A percentile compares a stretch with the other conserved stretches of the same genome.
phyloP scores from a whole-genome alignment of 2,888 invertebrate species.

The Caenorhabditis zanzibari region DNA sequence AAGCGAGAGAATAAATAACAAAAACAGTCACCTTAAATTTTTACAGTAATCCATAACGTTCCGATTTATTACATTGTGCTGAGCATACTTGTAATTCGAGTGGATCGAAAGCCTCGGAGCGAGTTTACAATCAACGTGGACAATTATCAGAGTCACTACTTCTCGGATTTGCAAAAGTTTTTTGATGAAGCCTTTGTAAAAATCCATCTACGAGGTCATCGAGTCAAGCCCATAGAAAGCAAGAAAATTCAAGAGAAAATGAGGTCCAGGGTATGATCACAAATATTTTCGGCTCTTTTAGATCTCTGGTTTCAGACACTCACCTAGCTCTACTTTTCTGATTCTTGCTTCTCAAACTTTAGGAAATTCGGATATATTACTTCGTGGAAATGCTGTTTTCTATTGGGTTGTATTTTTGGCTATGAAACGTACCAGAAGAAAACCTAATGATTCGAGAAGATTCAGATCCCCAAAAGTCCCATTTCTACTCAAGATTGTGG shows the following conservation, averaged over 20 bases:
- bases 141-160: constrained; percentile 26
- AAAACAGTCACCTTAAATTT: neutral
- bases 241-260: neutral
- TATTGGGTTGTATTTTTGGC: too few relatives aligned
- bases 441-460: too few relatives aligned
- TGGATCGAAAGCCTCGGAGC: constrained; percentile 21
- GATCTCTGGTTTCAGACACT: too few relatives aligned
- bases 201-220: constrained; percentile 7
- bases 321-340: too few relatives aligned
- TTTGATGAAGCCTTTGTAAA: constrained; percentile 55
- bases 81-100: constrained; percentile 22
- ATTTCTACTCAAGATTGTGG: too few relatives aligned
- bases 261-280: neutral
- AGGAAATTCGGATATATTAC: too few relatives aligned
- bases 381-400: too few relatives aligned
- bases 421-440: too few relatives aligned
- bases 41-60: constrained; percentile 48
- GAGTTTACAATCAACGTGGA: constrained; percentile 18
- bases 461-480: too few relatives aligned
- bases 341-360: too few relatives aligned
- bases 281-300: too few relatives aligned
- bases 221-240: neutral
- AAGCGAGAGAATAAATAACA: neutral
- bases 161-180: constrained; percentile 43
- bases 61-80: constrained; percentile 46